Base-by-base conservation (phyloP, 2,113 vertebrate species). In the Centrocercus urophasianus region DNA sequence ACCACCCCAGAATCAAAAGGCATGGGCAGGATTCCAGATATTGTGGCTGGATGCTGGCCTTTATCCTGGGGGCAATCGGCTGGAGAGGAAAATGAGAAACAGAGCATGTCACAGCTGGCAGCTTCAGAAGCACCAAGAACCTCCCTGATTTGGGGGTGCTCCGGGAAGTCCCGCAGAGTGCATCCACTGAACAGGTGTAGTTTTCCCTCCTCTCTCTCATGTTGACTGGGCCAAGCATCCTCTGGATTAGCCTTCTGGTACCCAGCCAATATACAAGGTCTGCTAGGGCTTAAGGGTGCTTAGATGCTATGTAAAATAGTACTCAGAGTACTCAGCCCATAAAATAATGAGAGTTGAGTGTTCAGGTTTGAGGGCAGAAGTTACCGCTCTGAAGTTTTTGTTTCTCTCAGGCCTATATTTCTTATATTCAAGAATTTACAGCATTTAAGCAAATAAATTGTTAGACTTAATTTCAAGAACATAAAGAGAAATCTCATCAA, bases 241-340 rank as follows among this genome's bases (percentile, higher is more conserved):
- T 95, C 72, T 75, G 94, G 85, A 93, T 96, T 91, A 96, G 72
- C 43, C 52, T 86, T 65, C 79, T 94, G 93, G 84, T 89, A 63
- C 69, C 64, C 72, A 83, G 94, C 94, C 95, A 96, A 60, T 71
- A 43, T 67, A 65, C 76, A 78, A 50, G 83, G 91, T 74, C 89
- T 91, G 72, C 75, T 88, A 86, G 79, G 85, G 85, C 72, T 92
- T 95, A 95, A 88, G 85, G 43, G 88, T 83, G 12, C 59, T 95
- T 97, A 90, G 80, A 89, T 88, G 88, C 93, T 90, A 91, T 94
- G 93, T 90, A 88, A 91, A 95, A 81, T 91, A 91, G 75, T 34
- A 34, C 34, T 34, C 34, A 34, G 34, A 74, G 80, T 89, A 93
- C 93, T 95, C 93, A 93, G 69, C 69, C 65, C 61, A 74, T 90